A percentile compares a stretch with the other conserved stretches of the same genome.
phyloP scores from a whole-genome alignment of 2,113 vertebrate species.

The Rhodinocichla rosea region DNA sequence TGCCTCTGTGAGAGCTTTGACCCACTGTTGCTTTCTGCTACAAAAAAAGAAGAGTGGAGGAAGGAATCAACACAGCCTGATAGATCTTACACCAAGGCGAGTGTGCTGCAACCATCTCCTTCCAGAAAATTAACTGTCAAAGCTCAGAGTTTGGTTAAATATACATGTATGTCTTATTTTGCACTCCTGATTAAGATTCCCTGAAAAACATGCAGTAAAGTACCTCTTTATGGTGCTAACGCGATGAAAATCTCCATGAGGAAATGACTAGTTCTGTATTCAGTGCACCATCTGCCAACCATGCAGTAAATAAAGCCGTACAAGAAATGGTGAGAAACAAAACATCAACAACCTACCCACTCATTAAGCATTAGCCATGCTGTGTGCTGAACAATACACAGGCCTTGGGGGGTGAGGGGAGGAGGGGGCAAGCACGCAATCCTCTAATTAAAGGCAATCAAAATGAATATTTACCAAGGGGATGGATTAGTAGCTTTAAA shows the following conservation, averaged over 20 bases:
- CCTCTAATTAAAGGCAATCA: conserved; percentile 47
- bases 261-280: conserved; percentile 14
- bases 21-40: neutral
- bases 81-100: neutral
- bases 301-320: conserved; percentile 33
- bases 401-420: neutral
- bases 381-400: neutral
- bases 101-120: neutral
- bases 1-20: neutral
- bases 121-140: neutral
- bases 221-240: neutral
- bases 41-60: neutral
- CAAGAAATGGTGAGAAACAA: conserved; percentile 51
- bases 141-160: neutral
- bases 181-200: neutral
- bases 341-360: conserved; percentile 57
- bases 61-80: neutral
- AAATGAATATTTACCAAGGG: neutral
- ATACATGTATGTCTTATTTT: neutral
- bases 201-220: neutral
- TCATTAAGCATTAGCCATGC: conserved; percentile 48
- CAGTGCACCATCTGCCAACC: conserved; percentile 41
- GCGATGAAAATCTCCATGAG: neutral
- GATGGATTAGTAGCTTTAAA: neutral
- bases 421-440: neutral